phyloP scores from a whole-genome alignment of 30 jellyfish, hydroid and myxozoan genomes.

The Clytia hemisphaerica region DNA sequence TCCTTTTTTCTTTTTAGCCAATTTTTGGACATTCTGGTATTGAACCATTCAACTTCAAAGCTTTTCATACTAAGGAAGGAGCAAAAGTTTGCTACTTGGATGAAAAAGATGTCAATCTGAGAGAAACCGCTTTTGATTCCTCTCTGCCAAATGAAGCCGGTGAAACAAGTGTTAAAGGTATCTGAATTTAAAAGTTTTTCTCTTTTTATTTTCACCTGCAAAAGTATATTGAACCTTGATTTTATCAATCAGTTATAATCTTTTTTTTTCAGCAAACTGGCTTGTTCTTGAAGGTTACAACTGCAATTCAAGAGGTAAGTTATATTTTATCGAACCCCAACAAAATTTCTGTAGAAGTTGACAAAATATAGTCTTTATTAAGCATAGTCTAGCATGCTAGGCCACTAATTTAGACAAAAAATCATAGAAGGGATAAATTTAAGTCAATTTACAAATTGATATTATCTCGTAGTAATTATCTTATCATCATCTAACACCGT shows the following conservation, averaged over 20 bases:
- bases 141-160: constrained; percentile 78
- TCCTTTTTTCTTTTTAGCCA: constrained; percentile 23
- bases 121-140: constrained; percentile 79
- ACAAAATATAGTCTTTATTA: too few species aligned
- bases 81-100: constrained; percentile 57
- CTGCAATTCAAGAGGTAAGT: constrained; percentile 30
- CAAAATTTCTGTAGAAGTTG: neutral
- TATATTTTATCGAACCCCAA: neutral
- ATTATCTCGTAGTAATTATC: constrained; percentile 46
- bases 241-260: neutral
- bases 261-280: constrained; percentile 50
- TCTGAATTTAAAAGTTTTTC: neutral
- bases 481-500: too few species aligned
- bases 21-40: constrained; percentile 87
- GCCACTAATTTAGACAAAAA: too few species aligned
- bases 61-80: constrained; percentile 58
- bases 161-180: constrained; percentile 66
- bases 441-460: constrained; percentile 25
- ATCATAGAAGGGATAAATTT: constrained; percentile 23
- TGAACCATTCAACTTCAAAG: constrained; percentile 47
- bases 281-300: constrained; percentile 61
- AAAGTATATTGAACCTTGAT: neutral
- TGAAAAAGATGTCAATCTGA: constrained; percentile 66
- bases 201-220: neutral
- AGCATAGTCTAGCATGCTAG: too few species aligned